Percentiles rank a stretch among this genome's conserved stretches.
phyloP scores from a whole-genome alignment of 2,888 invertebrate species.

The Epinotia brunnichana region DNA sequence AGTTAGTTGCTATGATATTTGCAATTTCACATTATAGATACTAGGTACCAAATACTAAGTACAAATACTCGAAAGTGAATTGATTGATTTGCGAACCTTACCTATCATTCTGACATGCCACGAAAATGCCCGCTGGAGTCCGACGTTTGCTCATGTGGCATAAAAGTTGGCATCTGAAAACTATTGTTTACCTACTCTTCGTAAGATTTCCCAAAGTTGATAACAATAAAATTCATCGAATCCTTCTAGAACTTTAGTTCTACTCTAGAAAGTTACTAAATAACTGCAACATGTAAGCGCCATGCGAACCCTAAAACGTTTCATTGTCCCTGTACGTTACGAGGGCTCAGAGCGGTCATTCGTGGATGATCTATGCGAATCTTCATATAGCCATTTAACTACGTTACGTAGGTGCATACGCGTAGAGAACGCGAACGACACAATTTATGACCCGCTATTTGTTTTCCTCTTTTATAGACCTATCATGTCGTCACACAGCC shows the following conservation, averaged over 20 bases:
- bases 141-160: too few species aligned
- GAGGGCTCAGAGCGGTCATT: slow-evolving; percentile 63
- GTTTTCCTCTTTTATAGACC: slow-evolving; percentile 46
- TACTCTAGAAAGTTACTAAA: background rate
- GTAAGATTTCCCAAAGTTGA: background rate
- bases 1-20: too few species aligned
- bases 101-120: too few species aligned
- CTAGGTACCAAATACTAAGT: too few species aligned
- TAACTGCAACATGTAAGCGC: background rate
- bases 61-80: too few species aligned
- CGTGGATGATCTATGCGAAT: slow-evolving; percentile 73
- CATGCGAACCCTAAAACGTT: slow-evolving; percentile 59
- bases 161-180: background rate
- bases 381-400: slow-evolving; percentile 69
- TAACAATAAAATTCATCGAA: background rate
- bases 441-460: slow-evolving; percentile 53
- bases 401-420: slow-evolving; percentile 64
- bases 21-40: too few species aligned
- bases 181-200: background rate
- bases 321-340: slow-evolving; percentile 57
- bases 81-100: too few species aligned
- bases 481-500: slow-evolving; percentile 41
- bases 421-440: slow-evolving; percentile 57
- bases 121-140: too few species aligned
- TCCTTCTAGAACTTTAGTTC: background rate